These are phyloP conservation scores for Silurus lanzhouensis DNA, from an alignment of 2,797 vertebrate genomes.

Conservation along the genomic window DNA sequence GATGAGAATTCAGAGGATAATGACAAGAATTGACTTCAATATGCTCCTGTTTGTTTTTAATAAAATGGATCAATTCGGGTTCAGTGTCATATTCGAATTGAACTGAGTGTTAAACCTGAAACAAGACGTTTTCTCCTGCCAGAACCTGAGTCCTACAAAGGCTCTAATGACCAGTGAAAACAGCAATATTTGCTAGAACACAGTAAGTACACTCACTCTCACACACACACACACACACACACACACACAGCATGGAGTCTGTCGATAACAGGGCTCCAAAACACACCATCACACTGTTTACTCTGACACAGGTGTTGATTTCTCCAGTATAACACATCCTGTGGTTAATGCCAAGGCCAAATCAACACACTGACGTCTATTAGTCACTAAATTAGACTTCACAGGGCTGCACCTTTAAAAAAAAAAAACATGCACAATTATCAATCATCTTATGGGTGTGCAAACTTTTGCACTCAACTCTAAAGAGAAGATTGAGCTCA, in stretches of 20 bases:
- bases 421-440: not conserved
- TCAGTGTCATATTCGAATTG: not conserved
- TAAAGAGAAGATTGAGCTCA: not conserved
- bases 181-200: not conserved
- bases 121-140: not conserved
- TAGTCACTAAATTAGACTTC: not conserved
- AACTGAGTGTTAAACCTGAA: not conserved
- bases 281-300: slow-evolving; percentile 23
- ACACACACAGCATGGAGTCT: not conserved
- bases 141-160: not conserved
- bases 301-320: slow-evolving; percentile 30
- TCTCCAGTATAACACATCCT: slow-evolving; percentile 8
- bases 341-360: not conserved
- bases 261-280: slow-evolving; percentile 18
- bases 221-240: not conserved
- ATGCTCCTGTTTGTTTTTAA: not conserved
- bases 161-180: not conserved
- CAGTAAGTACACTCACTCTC: not conserved
- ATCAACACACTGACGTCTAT: slow-evolving; percentile 8
- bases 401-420: not conserved
- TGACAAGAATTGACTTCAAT: no score
- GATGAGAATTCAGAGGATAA: not conserved
- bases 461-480: not conserved
- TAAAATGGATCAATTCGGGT: not conserved
- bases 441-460: not conserved